Evolutionary conservation across 1,140 invertebrate species (phyloP), one percentile per base, ranked within the genome.

Genomic region (Ostrea edulis): DNA sequence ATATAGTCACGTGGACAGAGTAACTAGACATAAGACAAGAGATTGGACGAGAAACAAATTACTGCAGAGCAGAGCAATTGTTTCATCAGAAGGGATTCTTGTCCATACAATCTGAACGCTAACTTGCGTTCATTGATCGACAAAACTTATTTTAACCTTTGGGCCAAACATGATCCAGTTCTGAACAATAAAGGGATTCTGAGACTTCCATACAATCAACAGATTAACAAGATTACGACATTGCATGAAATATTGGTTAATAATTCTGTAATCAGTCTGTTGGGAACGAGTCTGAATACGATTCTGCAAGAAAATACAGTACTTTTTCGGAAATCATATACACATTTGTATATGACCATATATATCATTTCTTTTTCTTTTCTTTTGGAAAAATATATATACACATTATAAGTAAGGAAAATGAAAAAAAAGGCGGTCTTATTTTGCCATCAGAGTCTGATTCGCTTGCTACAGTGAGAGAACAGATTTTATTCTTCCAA

Each of bases 111-210:
- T 62, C 25, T 14, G 68, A 35, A 8, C 68, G 29, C 35, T 29
- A 17, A 29, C 68, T 77, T 77, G 68, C 25, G 29, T 77, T 77
- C 68, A 77, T 77, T 77, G 68, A 77, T 35, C 68, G 68, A 77
- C 68, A 77, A 77, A 77, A 77, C 35, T 44, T 44, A 44, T 44
- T 44, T 29, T 8, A 25, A 77, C 68, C 68, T 77, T 35, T 14
- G 29, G 22, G 68, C 29, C 68, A 44, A 77, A 77, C 68, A 77
- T 25, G 68, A 17, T 77, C 14, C 68, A 77, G 68, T 77, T 77
- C 68, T 11, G 68, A 22, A 62, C 29, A 25, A 29, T 77, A 77
- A 77, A 77, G 68, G 68, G 68, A 35, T 77, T 77, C 25, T 12
- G 68, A 77, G 68, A 77, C 25, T 77, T 77, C 22, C 25, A 25